A percentile compares a stretch with the other conserved stretches of the same genome.
phyloP scores from a whole-genome alignment of 2,797 vertebrate species.

The Myripristis jacobus region DNA sequence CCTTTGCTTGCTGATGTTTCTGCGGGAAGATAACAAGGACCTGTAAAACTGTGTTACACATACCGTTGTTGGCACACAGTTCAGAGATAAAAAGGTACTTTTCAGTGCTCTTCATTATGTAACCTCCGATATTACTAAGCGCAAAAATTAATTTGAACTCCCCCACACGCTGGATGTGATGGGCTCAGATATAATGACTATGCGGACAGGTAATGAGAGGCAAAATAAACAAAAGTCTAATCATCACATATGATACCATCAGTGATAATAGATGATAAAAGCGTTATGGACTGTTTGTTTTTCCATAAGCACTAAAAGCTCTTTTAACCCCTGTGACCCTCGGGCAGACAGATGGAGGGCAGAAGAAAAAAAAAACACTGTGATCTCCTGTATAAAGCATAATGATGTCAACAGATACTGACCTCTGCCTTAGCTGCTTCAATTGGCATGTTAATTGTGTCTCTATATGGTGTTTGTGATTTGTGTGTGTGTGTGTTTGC shows the following conservation, averaged over 20 bases:
- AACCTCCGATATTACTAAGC: constrained; percentile 42
- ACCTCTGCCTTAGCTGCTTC: constrained; percentile 10
- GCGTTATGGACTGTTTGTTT: constrained; percentile 53
- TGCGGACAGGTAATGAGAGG: constrained; percentile 37
- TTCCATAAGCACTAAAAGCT: constrained; percentile 43
- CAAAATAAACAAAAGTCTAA: constrained; percentile 50
- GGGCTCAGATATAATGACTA: constrained; percentile 40
- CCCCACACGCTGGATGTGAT: too few species aligned
- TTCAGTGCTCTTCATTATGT: constrained; percentile 58
- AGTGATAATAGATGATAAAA: constrained; percentile 44
- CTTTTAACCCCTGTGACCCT: constrained; percentile 59
- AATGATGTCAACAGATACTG: constrained; percentile 21
- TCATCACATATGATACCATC: constrained; percentile 41
- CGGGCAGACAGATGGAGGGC: constrained; percentile 47
- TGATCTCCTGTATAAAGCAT: constrained; percentile 32
- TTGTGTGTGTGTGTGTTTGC: background rate
- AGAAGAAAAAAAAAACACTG: constrained; percentile 51
- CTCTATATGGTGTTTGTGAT: constrained; percentile 3
- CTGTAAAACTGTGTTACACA: constrained; percentile 49
- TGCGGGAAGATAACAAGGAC: constrained; percentile 41
- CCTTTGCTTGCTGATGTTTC: constrained; percentile 36
- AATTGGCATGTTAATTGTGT: constrained; percentile 11
- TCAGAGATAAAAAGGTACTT: constrained; percentile 13
- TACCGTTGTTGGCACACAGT: constrained; percentile 22
- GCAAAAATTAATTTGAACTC: constrained; percentile 43